Base-by-base conservation (phyloP, 2,797 vertebrate species). In the Sphenodon punctatus region DNA sequence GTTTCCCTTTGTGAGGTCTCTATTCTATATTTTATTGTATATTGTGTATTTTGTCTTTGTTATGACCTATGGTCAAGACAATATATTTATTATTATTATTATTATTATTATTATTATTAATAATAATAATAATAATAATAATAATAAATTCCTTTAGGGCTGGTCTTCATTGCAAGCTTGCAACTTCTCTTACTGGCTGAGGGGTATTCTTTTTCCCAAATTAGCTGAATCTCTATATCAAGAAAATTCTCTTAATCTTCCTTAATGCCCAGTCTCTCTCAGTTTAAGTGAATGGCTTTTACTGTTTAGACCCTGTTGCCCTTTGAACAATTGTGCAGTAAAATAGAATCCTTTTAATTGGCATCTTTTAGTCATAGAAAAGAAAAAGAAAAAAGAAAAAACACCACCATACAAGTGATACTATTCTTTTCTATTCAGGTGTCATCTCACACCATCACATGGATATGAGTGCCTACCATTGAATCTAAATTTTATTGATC, bases 331-430 rank as follows among this genome's bases (percentile, higher is more conserved):
- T 27, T 38, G 45, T 0, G 49, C 27, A 46, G 55, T 16, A 13
- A 36, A 67, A 41, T 4, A 61, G 48, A 63, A 55, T 19, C n/a
- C 34, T 10, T 55, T 89, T 86, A 76, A 76, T 17, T 78, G 36
- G 45, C 59, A 84, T n/a, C 63, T 79, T 32, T 72, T 46, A 67
- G 30, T 10, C 0, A 69, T n/a, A n/a, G n/a, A 79, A 75, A 4
- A 7, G 51, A 15, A 51, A 25, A 63, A 60, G n/a, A n/a, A n/a
- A 79, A 75, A 4, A 7, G 51, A 15, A 51, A 25, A 63, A 60
- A 34, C 22, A 56, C 65, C 7, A 36, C 67, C 51, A 20, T 69
- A n/a, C 68, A 63, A 45, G 27, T 10, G 25, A 9, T 75, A 34
- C 5, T n/a, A 36, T 10, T 43, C 27, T 45, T n/a, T 10, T 41